Conservation (phyloP, 2,888 invertebrate species). For the Biston stratarius region DNA sequence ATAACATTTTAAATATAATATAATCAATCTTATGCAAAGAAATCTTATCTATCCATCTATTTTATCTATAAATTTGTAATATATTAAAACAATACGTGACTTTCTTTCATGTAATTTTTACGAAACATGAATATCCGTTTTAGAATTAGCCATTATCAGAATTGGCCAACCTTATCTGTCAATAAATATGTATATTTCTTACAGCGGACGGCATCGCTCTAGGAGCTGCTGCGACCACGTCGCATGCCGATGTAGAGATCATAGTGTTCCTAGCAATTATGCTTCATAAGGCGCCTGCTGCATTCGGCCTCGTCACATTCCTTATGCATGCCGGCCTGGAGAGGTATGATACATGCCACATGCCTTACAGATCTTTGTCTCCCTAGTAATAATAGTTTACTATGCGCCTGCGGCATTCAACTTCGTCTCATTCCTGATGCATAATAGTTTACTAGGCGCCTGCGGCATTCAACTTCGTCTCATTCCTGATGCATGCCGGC, state of each 20-base stretch:
- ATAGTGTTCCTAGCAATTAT: constrained; percentile 99
- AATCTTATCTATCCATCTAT: constrained; percentile 1
- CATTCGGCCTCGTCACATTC: constrained; percentile 99
- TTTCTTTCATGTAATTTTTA: neutral
- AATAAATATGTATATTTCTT: constrained; percentile 30
- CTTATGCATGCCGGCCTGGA: constrained; percentile 98
- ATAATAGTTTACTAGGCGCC: constrained; percentile 75
- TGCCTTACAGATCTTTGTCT: neutral
- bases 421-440: constrained; percentile 97
- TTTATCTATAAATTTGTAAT: neutral
- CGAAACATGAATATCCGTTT: neutral
- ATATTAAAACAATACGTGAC: neutral
- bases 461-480: neutral
- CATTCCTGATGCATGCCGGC: no score
- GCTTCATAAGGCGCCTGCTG: constrained; percentile 99
- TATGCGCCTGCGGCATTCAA: constrained; percentile 81
- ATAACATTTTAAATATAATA: neutral
- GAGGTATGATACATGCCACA: constrained; percentile 70
- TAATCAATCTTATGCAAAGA: neutral
- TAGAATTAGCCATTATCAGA: neutral
- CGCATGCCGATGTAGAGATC: constrained; percentile 98
- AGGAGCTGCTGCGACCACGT: constrained; percentile 99
- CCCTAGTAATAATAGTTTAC: neutral
- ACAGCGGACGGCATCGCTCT: constrained; percentile 98
- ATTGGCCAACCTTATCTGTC: no score